Conservation (phyloP, 1,140 invertebrate genomes). For the Listronotus oregonensis region DNA sequence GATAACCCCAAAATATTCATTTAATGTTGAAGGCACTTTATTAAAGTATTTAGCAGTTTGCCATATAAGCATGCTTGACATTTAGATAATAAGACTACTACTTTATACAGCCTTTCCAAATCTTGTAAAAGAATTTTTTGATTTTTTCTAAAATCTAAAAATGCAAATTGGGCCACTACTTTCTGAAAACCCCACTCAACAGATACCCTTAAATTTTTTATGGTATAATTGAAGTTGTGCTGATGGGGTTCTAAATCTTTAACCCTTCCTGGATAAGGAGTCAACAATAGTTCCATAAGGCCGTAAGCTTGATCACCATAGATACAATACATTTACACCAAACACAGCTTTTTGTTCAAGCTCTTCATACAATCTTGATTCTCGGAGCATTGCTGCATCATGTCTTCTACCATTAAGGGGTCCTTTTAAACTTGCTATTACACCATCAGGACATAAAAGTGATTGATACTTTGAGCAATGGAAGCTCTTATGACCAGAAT, state of each 20-base stretch:
- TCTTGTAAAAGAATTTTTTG: no score
- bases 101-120: no score
- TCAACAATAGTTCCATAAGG: slow-evolving; percentile 22
- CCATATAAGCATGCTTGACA: no score
- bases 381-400: slow-evolving; percentile 39
- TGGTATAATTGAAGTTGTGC: slow-evolving; percentile 31
- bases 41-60: no score
- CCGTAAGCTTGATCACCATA: slow-evolving; percentile 39
- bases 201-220: slow-evolving; percentile 26
- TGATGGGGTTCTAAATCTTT: slow-evolving; percentile 3
- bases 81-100: no score
- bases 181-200: no score
- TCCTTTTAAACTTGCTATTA: slow-evolving; percentile 32
- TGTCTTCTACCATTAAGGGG: slow-evolving; percentile 30
- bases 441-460: slow-evolving; percentile 39
- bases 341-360: slow-evolving; percentile 24
- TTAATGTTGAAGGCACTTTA: no score
- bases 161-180: no score
- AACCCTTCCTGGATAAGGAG: slow-evolving; percentile 13
- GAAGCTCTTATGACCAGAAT: slow-evolving; percentile 36
- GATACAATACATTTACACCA: slow-evolving; percentile 28
- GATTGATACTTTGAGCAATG: slow-evolving; percentile 40
- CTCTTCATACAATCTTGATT: slow-evolving; percentile 28
- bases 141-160: no score
- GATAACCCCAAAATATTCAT: no score